Conservation (phyloP, 1,140 invertebrate species). For the Danaus melanippus region DNA sequence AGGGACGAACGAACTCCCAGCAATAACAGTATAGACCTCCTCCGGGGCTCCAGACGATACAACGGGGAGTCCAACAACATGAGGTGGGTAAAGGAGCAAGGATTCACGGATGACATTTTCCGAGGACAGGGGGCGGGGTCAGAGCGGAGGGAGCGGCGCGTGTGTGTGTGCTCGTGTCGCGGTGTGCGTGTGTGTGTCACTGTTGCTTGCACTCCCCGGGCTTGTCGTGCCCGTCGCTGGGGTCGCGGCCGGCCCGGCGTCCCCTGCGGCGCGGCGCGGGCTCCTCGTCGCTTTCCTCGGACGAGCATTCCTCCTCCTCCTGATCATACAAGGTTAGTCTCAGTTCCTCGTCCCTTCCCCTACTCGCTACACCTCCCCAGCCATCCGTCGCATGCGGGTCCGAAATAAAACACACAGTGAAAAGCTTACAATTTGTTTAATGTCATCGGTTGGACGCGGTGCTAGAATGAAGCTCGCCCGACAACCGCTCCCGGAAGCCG, state of each 20-base stretch:
- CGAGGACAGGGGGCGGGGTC: too few relatives aligned
- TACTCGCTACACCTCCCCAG: constrained; percentile 35
- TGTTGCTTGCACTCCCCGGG: constrained; percentile 60
- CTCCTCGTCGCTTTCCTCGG: constrained; percentile 58
- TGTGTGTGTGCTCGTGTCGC: too few relatives aligned
- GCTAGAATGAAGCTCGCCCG: constrained; percentile 30
- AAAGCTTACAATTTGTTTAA: constrained; percentile 66
- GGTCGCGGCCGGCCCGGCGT: constrained; percentile 44
- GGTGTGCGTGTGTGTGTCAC: constrained; percentile 20
- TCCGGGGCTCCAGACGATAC: too few relatives aligned
- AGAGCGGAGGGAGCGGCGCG: too few relatives aligned
- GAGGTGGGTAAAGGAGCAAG: too few relatives aligned
- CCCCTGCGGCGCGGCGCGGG: constrained; percentile 38
- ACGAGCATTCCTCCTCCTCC: constrained; percentile 62
- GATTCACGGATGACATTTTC: too few relatives aligned
- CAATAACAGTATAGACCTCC: too few relatives aligned
- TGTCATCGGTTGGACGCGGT: constrained; percentile 61
- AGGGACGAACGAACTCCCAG: too few relatives aligned
- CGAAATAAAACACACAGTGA: constrained; percentile 62
- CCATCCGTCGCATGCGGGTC: constrained; percentile 53
- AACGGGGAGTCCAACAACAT: too few relatives aligned
- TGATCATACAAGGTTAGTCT: constrained; percentile 19
- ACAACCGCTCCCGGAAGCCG: not conserved
- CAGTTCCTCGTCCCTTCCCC: constrained; percentile 9
- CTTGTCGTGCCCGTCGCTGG: constrained; percentile 32